Base-by-base conservation (phyloP, 2,113 vertebrate genomes). In the Melanocharis versteri region DNA sequence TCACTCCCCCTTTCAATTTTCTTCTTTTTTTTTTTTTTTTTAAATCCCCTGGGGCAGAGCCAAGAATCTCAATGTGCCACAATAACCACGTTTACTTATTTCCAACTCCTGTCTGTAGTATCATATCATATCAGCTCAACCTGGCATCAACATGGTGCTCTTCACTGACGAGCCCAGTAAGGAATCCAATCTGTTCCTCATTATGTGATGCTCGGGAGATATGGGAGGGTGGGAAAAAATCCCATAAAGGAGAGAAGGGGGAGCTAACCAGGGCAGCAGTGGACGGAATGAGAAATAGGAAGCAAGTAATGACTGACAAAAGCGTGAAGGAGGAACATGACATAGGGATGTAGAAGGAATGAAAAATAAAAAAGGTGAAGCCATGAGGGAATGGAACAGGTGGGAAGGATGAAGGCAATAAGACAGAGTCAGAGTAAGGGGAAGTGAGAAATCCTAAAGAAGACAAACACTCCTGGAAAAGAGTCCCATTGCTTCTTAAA, bases 51-150 rank as follows among this genome's bases (percentile, higher is more conserved):
- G 75, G 53, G 61, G 16, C 58, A 93, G 22, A 90, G 91, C 94
- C 90, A 97, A 83, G 78, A 91, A 83, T 95, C 51, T 81, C 45
- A 85, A 81, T 68, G 86, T 92, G 94, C 94, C 93, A 97, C 94
- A 96, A 95, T 89, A 90, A 87, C 77, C 85, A 96, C 37, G 15
- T 91, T 93, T 65, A 65, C 88, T 89, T 87, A 82, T 84, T 93
- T 92, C 91, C 80, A 93, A 8, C 65, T 93, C 65, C 72, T 94
- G 91, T 75, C 94, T 94, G 51, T 78, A 93, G 53, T 58, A 94
- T 85, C 87, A 75, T 91, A 80, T 64, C 73, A 20, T 89, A 83
- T 80, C 92, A 86, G 80, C 76, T 94, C 86, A 96, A 90, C 82
- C 85, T 95, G 93, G 87, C 87, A 90, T 91, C 81, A 93, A 93